phyloP scores from a whole-genome alignment of 2,113 vertebrate species.

The Anseranas semipalmata region DNA sequence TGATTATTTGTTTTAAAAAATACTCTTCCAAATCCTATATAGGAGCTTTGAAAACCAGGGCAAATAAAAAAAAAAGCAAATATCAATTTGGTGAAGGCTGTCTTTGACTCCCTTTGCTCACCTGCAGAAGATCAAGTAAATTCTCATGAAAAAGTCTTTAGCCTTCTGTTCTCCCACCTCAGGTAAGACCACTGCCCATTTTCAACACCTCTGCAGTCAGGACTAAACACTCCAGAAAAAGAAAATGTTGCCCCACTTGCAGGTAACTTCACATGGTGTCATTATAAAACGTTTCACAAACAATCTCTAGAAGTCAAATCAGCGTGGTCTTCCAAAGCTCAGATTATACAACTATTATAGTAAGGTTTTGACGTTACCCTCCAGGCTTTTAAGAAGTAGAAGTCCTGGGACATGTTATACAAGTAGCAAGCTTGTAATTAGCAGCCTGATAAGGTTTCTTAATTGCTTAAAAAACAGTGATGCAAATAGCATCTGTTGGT shows the following conservation, averaged over 20 bases:
- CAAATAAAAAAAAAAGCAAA: neutral
- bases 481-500: accelerated
- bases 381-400: neutral
- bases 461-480: neutral
- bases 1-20: neutral
- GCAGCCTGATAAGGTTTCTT: neutral
- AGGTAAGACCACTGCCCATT: accelerated
- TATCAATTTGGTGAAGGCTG: accelerated
- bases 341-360: accelerated
- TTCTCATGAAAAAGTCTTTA: accelerated
- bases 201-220: accelerated
- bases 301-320: neutral
- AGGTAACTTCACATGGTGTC: accelerated
- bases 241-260: accelerated
- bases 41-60: neutral
- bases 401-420: neutral
- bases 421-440: neutral
- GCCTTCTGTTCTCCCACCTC: accelerated
- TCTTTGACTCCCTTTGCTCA: constrained; percentile 6
- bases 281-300: accelerated
- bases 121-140: neutral
- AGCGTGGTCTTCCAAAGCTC: neutral
- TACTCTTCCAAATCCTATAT: neutral
- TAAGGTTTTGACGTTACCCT: neutral
- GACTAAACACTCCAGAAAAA: accelerated